Base-by-base conservation (phyloP, 1,140 invertebrate genomes). In the Macrosteles quadrilineatus region DNA sequence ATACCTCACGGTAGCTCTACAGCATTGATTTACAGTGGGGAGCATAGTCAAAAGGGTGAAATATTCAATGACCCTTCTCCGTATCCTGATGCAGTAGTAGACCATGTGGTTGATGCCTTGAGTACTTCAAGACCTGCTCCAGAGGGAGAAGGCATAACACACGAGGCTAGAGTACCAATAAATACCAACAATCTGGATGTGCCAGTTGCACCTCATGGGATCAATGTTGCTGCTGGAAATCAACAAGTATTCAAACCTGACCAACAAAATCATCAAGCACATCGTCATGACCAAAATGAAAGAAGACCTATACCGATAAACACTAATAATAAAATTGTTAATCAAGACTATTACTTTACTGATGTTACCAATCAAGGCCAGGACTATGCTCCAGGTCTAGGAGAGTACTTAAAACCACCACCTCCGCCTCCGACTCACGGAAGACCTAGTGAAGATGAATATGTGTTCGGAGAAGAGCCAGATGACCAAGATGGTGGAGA, bases 1-100 rank as follows among this genome's bases (percentile, higher is more conserved):
- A 91, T 92, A 72, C 90, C 90, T 11, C 88, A 90, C 77, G 89
- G 89, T 50, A 87, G 88, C 70, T 87, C 88, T n/a, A 90, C 90
- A 50, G 89, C 88, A 45, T 78, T 91, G 55, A 88, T 91, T 71
- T 78, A 78, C 31, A 77, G 73, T 76, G 88, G 88, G 36, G 88
- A 89, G 69, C 87, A 87, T 6, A 88, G 90, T 71, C 88, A 87
- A 75, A 88, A 87, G 77, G 90, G 90, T 9, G 88, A 91, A 79
- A 90, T 90, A 73, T 87, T 91, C 73, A 89, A 91, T 77, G 90
- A 91, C 79, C 89, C 90, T 14, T 84, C 89, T 4, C 89, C 90
- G 1, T 90, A 91, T 80, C 87, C 88, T 3, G 86, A 90, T 81
- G 85, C 87, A 12, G 85, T 87, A 76, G 73, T 80, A 30, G 78